Evolutionary conservation across 2,888 invertebrate genomes (phyloP).

Genomic region (Anarsia innoxiella): DNA sequence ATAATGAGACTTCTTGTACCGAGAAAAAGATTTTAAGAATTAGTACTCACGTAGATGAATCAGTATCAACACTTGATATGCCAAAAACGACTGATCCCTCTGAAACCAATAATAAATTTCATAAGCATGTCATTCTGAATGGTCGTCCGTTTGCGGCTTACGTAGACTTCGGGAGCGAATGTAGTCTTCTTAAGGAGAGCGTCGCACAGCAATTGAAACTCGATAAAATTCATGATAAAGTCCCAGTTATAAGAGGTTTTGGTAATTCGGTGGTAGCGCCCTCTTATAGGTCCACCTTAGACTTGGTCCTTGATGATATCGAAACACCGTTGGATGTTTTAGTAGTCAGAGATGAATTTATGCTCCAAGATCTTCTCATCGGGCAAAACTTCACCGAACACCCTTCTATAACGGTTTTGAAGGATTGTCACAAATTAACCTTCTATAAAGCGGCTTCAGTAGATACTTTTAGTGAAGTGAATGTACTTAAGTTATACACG

Average conservation of each 20-base stretch:
- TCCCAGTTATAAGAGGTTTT: conserved; percentile 17
- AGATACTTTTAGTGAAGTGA: background rate
- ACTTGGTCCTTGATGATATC: conserved; percentile 10
- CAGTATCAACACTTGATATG: background rate
- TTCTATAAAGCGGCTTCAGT: conserved; percentile 12
- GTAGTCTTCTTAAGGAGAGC: background rate
- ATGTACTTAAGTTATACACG: background rate
- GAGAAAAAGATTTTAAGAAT: background rate
- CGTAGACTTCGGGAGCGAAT: background rate
- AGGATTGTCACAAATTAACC: conserved; percentile 10
- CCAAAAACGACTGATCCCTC: background rate
- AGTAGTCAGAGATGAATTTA: conserved; percentile 8
- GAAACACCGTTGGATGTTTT: conserved; percentile 10
- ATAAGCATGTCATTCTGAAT: background rate
- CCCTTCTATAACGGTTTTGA: conserved; percentile 8
- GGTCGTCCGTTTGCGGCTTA: conserved; percentile 4
- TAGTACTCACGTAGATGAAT: background rate
- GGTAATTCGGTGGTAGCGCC: conserved; percentile 12
- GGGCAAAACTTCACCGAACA: conserved; percentile 16
- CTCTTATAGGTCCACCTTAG: background rate
- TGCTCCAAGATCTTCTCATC: conserved; percentile 7
- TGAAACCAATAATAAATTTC: background rate
- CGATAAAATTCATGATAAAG: conserved; percentile 4
- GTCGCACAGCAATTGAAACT: background rate
- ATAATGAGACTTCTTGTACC: background rate